Conservation (phyloP, 2,797 vertebrate species). For the Malacoraja senta region DNA sequence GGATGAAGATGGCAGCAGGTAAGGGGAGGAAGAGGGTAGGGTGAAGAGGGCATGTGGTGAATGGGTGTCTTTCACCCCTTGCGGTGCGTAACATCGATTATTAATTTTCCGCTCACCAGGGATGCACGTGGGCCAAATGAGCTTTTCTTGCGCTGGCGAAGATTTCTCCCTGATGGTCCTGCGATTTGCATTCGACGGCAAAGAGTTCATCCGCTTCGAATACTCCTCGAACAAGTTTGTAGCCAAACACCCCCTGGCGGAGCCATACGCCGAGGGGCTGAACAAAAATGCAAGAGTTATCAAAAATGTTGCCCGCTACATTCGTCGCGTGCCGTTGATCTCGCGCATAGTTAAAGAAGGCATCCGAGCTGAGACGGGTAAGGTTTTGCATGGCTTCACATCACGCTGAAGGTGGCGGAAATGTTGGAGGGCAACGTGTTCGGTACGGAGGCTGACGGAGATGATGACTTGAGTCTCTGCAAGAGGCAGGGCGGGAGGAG, state of each 20-base stretch:
- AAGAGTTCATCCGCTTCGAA: neutral
- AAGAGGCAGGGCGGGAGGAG: too few relatives aligned
- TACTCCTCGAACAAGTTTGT: neutral
- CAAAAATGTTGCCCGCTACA: neutral
- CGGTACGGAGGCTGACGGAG: too few relatives aligned
- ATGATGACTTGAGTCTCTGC: too few relatives aligned
- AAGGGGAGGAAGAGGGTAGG: too few relatives aligned
- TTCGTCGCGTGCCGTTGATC: fast-evolving
- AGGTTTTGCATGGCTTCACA: neutral
- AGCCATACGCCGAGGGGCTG: neutral
- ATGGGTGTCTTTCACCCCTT: neutral
- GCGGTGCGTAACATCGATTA: too few relatives aligned
- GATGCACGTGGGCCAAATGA: neutral
- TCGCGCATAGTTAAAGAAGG: fast-evolving
- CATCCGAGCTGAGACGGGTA: neutral
- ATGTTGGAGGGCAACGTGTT: neutral
- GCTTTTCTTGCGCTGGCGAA: neutral
- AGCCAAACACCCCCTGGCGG: neutral
- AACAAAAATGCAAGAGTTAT: neutral
- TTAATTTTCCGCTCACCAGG: neutral
- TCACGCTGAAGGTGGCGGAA: too few relatives aligned
- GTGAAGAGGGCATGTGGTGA: too few relatives aligned
- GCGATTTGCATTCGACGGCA: neutral
- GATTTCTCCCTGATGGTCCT: neutral
- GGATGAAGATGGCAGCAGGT: too few relatives aligned